Evolutionary conservation across 2,797 vertebrate species (phyloP).

Genomic region (Streptopelia turtur): DNA sequence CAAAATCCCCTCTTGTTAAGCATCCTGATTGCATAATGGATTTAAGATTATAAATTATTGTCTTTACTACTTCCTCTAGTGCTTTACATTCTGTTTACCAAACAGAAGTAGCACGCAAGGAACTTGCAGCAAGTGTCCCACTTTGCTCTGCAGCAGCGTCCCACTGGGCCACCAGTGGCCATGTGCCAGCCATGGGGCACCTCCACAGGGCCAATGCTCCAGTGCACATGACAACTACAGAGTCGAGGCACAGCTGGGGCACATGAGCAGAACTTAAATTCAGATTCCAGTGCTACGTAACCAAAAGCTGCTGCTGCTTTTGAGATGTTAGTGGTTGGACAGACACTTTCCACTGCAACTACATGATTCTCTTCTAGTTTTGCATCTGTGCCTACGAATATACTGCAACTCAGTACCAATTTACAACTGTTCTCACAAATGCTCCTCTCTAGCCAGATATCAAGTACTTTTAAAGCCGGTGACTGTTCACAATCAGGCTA

Average conservation of each 20-base stretch:
- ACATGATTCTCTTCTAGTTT: neutral
- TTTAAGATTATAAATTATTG: slow-evolving; percentile 25
- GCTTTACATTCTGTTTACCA: slow-evolving; percentile 36
- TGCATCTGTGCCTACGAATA: neutral
- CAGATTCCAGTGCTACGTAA: rapidly evolving
- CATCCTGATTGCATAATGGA: neutral
- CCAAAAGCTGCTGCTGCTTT: neutral
- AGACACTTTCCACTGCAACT: neutral
- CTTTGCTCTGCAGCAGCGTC: neutral
- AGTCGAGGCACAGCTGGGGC: neutral
- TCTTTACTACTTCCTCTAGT: slow-evolving; percentile 36
- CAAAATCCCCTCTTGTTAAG: neutral
- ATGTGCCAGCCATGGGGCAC: neutral
- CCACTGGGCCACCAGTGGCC: rapidly evolving
- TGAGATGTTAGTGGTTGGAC: neutral
- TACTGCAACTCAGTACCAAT: neutral
- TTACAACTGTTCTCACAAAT: neutral
- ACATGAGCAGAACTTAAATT: rapidly evolving
- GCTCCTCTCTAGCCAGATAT: neutral
- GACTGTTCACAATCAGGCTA: neutral
- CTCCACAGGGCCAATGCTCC: rapidly evolving
- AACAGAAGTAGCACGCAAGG: neutral
- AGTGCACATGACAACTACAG: neutral
- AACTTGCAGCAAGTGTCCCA: neutral
- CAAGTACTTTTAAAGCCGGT: neutral